Evolutionary conservation across 2,797 vertebrate species (phyloP), one percentile per base, ranked within the genome.

Genomic region (Hydrophis major): DNA sequence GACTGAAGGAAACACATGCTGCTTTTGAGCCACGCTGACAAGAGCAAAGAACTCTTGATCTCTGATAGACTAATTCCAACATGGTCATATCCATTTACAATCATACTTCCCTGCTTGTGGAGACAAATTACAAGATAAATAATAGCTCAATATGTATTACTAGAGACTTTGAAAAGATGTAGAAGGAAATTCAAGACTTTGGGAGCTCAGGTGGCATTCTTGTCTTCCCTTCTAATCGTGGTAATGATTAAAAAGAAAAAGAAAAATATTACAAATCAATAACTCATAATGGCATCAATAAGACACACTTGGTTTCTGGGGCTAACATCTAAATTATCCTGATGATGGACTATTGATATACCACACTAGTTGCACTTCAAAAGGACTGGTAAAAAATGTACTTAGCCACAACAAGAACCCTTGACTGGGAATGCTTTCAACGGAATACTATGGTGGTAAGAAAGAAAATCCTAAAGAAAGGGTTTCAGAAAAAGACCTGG

Each of bases 291-390:
- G 78, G 32, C 4, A 89, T 47, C 32, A 92, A 94, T 10, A 56
- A 53, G 22, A 37, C 53, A 42, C 0, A 0, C 0, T 5, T 10
- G 7, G 1, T 37, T 86, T n/a, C 61, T 66, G 61, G 28, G 61
- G 28, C 11, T 10, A 66, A 13, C 27, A 78, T 78, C 69, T 42
- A 78, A 37, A 42, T 78, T 78, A 78, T 11, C 69, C 22, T 42
- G 69, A 78, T 22, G 32, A 37, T 20, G 32, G 7, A 20, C 18
- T 78, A 78, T 10, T 42, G 18, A 78, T 78, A 78, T 78, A 42
- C 69, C 4, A 66, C 28, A 78, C 32, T 78, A 42, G 18, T 32
- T 42, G 69, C 32, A 42, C 32, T 42, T 78, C 32, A 78, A 22
- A 78, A 42, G 69, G 32, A 78, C 69, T 11, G 18, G 32, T 37